These are phyloP conservation scores for Ylistrum balloti DNA, from an alignment of 1,140 invertebrate genomes.

Conservation along the genomic window DNA sequence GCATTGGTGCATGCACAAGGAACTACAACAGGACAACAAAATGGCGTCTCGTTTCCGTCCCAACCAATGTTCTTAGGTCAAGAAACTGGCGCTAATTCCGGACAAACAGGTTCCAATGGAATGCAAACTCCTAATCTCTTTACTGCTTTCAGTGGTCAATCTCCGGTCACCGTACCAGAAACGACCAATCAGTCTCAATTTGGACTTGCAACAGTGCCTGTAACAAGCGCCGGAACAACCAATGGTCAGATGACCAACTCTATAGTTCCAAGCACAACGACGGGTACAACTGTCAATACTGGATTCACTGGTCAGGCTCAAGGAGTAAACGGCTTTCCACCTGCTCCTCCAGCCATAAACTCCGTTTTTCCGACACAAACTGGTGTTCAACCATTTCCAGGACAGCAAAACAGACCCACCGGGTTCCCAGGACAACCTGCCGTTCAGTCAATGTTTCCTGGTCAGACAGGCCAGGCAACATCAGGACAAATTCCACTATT, in stretches of 20 bases:
- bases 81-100: constrained; percentile 4
- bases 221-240: not conserved
- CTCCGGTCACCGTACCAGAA: not conserved
- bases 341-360: not conserved
- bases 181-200: not conserved
- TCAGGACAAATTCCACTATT: not conserved
- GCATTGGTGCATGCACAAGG: constrained; percentile 17
- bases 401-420: constrained; percentile 41
- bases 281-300: not conserved
- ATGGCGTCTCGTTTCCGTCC: not conserved
- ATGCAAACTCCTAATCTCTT: not conserved
- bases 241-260: not conserved
- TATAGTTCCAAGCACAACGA: not conserved
- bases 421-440: constrained; percentile 44
- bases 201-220: not conserved
- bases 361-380: not conserved
- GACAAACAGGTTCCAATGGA: not conserved
- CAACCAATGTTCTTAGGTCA: constrained; percentile 17
- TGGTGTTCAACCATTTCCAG: not conserved
- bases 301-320: constrained; percentile 43
- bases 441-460: not conserved
- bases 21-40: not conserved
- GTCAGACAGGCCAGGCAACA: not conserved
- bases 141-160: not conserved
- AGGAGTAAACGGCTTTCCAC: not conserved